Conservation (phyloP, 1,140 invertebrate species). For the Thaumatotibia leucotreta region DNA sequence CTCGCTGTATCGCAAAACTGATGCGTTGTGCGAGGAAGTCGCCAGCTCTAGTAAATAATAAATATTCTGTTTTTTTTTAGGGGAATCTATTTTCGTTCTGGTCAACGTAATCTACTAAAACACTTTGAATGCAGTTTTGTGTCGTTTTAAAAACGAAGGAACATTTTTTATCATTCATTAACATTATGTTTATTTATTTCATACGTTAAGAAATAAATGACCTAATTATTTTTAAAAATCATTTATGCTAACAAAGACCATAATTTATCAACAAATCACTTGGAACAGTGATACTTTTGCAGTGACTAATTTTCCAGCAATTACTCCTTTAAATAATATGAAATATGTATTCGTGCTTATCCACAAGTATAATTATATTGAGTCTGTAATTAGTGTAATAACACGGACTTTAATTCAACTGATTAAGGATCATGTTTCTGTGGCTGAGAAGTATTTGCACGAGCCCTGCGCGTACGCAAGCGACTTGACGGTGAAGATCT, state of each 20-base stretch:
- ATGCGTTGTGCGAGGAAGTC: too few relatives aligned
- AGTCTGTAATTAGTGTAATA: not conserved
- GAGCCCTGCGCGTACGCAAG: not conserved
- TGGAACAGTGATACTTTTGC: not conserved
- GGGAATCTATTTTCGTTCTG: too few relatives aligned
- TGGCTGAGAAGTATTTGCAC: not conserved
- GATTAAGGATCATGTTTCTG: not conserved
- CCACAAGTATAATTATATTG: not conserved
- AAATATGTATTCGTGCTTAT: not conserved
- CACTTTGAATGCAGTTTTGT: too few relatives aligned
- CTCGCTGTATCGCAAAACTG: too few relatives aligned
- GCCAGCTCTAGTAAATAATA: too few relatives aligned
- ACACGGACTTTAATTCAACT: not conserved
- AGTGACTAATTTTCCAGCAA: not conserved
- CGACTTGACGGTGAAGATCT: conserved; percentile 1
- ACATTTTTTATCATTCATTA: too few relatives aligned
- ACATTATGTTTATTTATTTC: too few relatives aligned
- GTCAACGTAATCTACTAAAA: too few relatives aligned
- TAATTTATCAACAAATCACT: not conserved
- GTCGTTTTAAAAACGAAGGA: too few relatives aligned
- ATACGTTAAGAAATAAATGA: too few relatives aligned
- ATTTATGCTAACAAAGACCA: not conserved
- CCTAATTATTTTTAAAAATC: too few relatives aligned
- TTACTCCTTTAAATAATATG: not conserved
- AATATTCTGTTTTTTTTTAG: too few relatives aligned